A percentile compares a stretch with the other conserved stretches of the same genome.
Conservation (phyloP, 1,140 invertebrate species). For the Sarcophaga peregrina region DNA sequence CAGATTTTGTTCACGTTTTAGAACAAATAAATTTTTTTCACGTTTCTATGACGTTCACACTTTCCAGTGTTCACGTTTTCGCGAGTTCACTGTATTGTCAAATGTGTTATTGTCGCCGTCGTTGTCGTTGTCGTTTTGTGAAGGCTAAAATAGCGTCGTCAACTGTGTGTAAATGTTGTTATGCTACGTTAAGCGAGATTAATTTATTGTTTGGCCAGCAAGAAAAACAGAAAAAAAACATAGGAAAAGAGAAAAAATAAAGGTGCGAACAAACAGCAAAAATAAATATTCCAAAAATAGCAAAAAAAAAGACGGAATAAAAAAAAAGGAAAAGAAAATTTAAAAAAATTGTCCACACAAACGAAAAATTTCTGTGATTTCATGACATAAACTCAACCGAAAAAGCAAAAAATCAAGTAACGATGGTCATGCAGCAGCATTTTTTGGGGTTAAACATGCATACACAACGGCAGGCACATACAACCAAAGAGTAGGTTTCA, state of each 20-base stretch:
- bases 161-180: slow-evolving; percentile 33
- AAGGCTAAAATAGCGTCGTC: neutral
- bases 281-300: too few species aligned
- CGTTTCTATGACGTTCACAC: too few species aligned
- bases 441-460: neutral
- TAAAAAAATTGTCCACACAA: too few species aligned
- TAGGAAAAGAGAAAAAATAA: neutral
- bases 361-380: too few species aligned
- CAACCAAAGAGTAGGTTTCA: too few species aligned
- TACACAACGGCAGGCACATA: neutral
- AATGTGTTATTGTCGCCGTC: too few species aligned
- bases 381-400: too few species aligned
- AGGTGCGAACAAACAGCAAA: neutral
- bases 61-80: too few species aligned
- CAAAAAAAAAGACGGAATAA: neutral
- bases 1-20: too few species aligned
- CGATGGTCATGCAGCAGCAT: neutral
- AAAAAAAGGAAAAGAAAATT: neutral
- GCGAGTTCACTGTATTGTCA: too few species aligned
- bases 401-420: neutral
- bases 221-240: neutral
- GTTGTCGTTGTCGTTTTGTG: neutral
- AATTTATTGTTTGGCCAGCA: slow-evolving; percentile 29
- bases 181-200: slow-evolving; percentile 40
- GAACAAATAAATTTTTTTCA: too few species aligned